A percentile compares a stretch with the other conserved stretches of the same genome.
Evolutionary conservation across 2,113 vertebrate genomes (phyloP).

Genomic region (Dunckerocampus dactyliophorus): DNA sequence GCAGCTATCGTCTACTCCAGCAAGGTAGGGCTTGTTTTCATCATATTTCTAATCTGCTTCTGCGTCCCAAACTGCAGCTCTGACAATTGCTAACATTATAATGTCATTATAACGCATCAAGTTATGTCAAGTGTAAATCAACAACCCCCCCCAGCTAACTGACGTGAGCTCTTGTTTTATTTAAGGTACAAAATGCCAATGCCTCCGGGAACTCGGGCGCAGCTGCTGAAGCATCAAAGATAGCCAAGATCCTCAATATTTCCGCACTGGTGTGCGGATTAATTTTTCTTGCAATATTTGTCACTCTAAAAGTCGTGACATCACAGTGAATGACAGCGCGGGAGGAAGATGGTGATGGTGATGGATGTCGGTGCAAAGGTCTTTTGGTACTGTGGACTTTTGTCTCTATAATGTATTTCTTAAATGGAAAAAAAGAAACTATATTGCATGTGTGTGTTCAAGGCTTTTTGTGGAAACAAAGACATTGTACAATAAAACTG

Average conservation of each 20-base stretch:
- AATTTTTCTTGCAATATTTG: conserved; percentile 23
- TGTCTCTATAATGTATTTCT: neutral
- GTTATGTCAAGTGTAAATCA: neutral
- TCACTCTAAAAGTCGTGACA: neutral
- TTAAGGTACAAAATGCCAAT: conserved; percentile 48
- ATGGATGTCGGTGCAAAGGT: neutral
- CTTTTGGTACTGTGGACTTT: neutral
- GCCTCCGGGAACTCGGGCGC: conserved; percentile 17
- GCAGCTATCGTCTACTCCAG: conserved; percentile 60
- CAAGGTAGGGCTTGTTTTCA: conserved; percentile 45
- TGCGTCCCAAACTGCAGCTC: neutral
- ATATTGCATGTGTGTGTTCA: neutral
- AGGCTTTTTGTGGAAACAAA: neutral
- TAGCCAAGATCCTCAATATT: conserved; percentile 62
- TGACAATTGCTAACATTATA: conserved; percentile 14
- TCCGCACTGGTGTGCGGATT: conserved; percentile 51
- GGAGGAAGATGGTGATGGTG: neutral
- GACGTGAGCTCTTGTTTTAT: conserved; percentile 4
- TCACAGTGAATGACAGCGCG: fast-evolving
- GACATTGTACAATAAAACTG: neutral
- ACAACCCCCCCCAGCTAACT: neutral
- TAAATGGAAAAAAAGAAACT: neutral
- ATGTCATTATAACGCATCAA: neutral
- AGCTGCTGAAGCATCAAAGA: conserved; percentile 55
- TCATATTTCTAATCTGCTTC: neutral